A percentile compares a stretch with the other conserved stretches of the same genome.
Evolutionary conservation across 1,140 invertebrate species (phyloP).

Genomic region (Arion vulgaris): DNA sequence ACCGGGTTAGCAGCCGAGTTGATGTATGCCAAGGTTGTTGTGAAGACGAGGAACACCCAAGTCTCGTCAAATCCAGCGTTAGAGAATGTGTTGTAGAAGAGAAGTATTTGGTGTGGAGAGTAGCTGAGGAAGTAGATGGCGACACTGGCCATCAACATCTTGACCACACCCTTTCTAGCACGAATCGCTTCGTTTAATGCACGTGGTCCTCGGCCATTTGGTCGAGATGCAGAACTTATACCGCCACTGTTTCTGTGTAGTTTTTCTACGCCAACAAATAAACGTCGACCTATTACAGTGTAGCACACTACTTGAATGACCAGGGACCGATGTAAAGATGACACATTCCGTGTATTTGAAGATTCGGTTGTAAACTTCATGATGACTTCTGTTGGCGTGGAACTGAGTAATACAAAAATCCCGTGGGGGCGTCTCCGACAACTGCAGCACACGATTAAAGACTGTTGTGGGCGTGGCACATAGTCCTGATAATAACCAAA

Average conservation of each 20-base stretch:
- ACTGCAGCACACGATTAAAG: slow-evolving; percentile 60
- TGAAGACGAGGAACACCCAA: slow-evolving; percentile 69
- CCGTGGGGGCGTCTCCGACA: slow-evolving; percentile 38
- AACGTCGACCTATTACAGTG: slow-evolving; percentile 63
- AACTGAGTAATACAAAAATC: slow-evolving; percentile 58
- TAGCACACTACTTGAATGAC: slow-evolving; percentile 69
- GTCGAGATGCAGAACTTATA: slow-evolving; percentile 8
- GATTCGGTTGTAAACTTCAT: slow-evolving; percentile 52
- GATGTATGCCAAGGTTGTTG: slow-evolving; percentile 69
- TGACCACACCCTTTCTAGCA: slow-evolving; percentile 71
- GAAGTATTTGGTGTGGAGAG: slow-evolving; percentile 68
- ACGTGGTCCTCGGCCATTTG: slow-evolving; percentile 34
- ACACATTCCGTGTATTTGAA: slow-evolving; percentile 70
- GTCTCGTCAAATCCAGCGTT: slow-evolving; percentile 60
- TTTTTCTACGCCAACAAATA: slow-evolving; percentile 68
- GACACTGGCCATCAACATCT: slow-evolving; percentile 73
- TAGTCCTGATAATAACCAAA: slow-evolving; percentile 67
- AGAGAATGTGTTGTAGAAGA: slow-evolving; percentile 71
- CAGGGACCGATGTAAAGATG: slow-evolving; percentile 70
- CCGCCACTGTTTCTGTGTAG: slow-evolving; percentile 47
- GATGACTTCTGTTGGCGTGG: slow-evolving; percentile 53
- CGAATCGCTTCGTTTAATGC: slow-evolving; percentile 59
- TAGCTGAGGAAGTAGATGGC: slow-evolving; percentile 73
- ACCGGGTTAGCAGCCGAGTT: slow-evolving; percentile 73
- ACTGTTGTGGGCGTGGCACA: slow-evolving; percentile 67